These are phyloP conservation scores for Danaus melanippus DNA, from an alignment of 1,140 invertebrate genomes.

Conservation along the genomic window DNA sequence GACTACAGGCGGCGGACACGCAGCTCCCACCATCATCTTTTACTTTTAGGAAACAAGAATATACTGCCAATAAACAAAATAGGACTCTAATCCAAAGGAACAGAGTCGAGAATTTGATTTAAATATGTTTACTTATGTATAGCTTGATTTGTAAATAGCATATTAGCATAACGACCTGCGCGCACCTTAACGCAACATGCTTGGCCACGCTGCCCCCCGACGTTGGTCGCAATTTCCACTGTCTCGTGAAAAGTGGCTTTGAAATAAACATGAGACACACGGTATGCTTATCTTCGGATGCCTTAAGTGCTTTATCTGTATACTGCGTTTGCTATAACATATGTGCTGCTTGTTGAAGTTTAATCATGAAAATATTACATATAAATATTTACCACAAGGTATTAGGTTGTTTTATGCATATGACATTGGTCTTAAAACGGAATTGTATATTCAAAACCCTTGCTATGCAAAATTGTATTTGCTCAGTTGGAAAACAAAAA, in stretches of 20 bases:
- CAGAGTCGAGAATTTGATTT: constrained; percentile 18
- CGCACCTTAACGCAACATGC: constrained; percentile 67
- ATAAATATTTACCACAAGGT: no score
- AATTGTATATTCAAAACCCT: no score
- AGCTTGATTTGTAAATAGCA: constrained; percentile 27
- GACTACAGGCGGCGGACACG: constrained; percentile 57
- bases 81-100: constrained; percentile 1
- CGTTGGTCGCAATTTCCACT: constrained; percentile 62
- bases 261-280: constrained; percentile 18
- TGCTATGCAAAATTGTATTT: no score
- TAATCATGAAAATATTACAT: no score
- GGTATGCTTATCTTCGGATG: constrained; percentile 10
- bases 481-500: no score
- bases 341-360: no score
- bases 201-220: constrained; percentile 65
- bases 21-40: constrained; percentile 32
- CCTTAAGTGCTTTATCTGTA: no score
- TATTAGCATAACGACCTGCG: constrained; percentile 67
- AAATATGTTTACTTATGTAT: constrained; percentile 3
- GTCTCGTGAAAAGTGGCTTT: constrained; percentile 48
- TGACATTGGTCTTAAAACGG: no score
- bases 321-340: no score
- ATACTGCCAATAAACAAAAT: constrained; percentile 6
- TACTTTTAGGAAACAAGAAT: constrained; percentile 13
- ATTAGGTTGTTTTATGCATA: no score